phyloP scores from a whole-genome alignment of 2,888 invertebrate genomes.

The Laspeyria flexula region DNA sequence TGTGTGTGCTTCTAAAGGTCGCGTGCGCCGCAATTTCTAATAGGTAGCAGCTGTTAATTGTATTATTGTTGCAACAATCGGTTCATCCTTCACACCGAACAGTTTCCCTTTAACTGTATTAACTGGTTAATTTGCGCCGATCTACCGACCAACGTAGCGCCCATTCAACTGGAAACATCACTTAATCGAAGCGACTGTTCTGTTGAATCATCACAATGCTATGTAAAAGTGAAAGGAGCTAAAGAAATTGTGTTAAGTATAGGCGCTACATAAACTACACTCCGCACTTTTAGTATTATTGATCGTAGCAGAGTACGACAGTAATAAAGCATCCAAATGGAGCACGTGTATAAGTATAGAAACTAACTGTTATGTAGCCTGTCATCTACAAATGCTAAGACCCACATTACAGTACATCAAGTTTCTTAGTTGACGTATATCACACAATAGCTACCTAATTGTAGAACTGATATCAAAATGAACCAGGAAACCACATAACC shows the following conservation, averaged over 20 bases:
- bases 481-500: too few species aligned
- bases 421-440: too few species aligned
- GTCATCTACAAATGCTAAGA: too few species aligned
- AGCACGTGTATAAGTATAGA: too few species aligned
- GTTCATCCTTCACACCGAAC: slow-evolving; percentile 1
- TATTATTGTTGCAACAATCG: neutral
- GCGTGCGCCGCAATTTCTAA: neutral
- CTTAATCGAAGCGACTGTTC: neutral
- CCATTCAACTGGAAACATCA: neutral
- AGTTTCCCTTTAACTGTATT: neutral
- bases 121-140: neutral
- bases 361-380: too few species aligned
- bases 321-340: too few species aligned
- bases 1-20: too few species aligned
- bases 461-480: too few species aligned
- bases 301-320: neutral
- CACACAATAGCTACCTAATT: too few species aligned
- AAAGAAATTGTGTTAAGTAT: neutral
- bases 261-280: too few species aligned
- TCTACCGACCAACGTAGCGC: too few species aligned
- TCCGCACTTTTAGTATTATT: neutral
- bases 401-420: too few species aligned
- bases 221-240: neutral
- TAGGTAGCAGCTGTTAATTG: neutral
- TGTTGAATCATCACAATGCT: neutral